Conservation (phyloP, 2,797 vertebrate species). For the Malacoraja senta region DNA sequence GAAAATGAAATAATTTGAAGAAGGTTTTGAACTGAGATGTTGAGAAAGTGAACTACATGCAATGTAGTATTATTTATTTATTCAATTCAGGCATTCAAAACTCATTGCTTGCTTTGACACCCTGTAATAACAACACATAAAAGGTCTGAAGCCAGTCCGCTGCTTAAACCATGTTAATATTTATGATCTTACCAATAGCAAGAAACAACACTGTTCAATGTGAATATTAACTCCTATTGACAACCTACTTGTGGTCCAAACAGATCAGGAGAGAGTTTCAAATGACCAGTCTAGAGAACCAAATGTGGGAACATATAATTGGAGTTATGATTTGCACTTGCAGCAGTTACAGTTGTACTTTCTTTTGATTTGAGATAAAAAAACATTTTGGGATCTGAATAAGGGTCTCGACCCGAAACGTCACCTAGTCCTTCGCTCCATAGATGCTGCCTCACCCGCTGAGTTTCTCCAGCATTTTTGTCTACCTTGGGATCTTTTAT, state of each 20-base stretch:
- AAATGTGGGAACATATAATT: not conserved
- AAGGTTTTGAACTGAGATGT: slow-evolving; percentile 43
- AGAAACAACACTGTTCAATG: not conserved
- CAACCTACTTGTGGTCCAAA: not conserved
- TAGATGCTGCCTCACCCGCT: too few relatives aligned
- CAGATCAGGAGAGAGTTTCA: slow-evolving; percentile 3
- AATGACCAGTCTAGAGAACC: slow-evolving; percentile 27
- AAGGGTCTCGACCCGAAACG: too few relatives aligned
- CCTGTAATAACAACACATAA: not conserved
- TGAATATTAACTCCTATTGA: not conserved
- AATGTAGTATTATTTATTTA: slow-evolving; percentile 24
- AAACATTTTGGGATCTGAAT: too few relatives aligned
- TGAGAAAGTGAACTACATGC: slow-evolving; percentile 43
- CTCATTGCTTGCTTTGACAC: not conserved
- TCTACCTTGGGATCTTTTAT: too few relatives aligned
- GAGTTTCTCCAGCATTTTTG: too few relatives aligned
- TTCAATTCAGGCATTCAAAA: not conserved
- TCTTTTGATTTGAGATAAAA: not conserved
- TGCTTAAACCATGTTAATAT: not conserved
- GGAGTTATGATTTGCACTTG: not conserved
- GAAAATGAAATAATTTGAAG: slow-evolving; percentile 46
- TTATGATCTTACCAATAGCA: not conserved
- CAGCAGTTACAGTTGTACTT: not conserved
- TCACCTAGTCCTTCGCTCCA: too few relatives aligned
- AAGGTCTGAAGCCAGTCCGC: not conserved